Evolutionary conservation across 2,888 invertebrate species (phyloP).

Genomic region (Aethes cnicana): DNA sequence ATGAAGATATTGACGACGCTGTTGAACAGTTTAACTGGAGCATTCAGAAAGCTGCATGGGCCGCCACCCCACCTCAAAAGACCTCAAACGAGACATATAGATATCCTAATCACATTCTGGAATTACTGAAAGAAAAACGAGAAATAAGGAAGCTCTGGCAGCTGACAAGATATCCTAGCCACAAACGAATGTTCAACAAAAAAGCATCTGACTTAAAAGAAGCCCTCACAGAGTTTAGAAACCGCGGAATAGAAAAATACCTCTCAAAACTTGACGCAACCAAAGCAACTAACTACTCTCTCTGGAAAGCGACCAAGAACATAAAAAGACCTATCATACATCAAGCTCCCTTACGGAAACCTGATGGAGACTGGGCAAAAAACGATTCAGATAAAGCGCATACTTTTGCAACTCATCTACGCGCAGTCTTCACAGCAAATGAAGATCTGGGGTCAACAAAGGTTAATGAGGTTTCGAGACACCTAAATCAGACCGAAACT

Average conservation of each 20-base stretch:
- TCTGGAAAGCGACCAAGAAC: constrained; percentile 35
- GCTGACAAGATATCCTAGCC: not conserved
- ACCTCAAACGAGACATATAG: not conserved
- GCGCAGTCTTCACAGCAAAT: not conserved
- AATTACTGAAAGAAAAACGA: not conserved
- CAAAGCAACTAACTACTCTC: constrained; percentile 29
- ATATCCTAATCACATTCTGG: constrained; percentile 3
- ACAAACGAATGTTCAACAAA: constrained; percentile 4
- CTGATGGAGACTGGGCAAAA: not conserved
- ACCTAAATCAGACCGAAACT: no score
- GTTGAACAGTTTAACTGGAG: not conserved
- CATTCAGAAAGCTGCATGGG: constrained; percentile 9
- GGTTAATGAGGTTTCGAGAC: no score
- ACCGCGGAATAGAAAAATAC: not conserved
- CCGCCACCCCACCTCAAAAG: not conserved
- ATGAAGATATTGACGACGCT: not conserved
- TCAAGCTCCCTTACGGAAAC: constrained; percentile 1
- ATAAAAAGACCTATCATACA: constrained; percentile 28
- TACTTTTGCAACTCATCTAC: not conserved
- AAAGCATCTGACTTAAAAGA: not conserved
- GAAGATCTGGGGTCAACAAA: no score
- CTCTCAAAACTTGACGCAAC: constrained; percentile 26
- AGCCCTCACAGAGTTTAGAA: not conserved
- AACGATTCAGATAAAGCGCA: not conserved
- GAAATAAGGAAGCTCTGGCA: not conserved